Conservation (phyloP, 2,797 vertebrate genomes). For the Hoplostethus atlanticus region DNA sequence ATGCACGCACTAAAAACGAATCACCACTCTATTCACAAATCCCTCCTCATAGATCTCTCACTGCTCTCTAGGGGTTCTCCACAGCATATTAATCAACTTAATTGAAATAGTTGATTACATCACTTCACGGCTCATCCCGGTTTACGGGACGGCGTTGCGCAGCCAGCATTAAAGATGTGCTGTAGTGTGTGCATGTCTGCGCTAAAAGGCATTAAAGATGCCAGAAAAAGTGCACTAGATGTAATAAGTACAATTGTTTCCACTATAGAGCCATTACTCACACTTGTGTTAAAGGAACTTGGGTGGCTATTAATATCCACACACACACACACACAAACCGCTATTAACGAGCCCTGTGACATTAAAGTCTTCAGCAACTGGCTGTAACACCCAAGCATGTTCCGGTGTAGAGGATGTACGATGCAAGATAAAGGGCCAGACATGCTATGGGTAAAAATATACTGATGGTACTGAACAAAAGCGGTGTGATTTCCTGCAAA, state of each 20-base stretch:
- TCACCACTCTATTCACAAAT: slow-evolving; percentile 74
- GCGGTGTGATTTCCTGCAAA: too few relatives aligned
- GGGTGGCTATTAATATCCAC: slow-evolving; percentile 14
- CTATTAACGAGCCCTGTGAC: slow-evolving; percentile 3
- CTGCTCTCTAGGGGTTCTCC: slow-evolving; percentile 70
- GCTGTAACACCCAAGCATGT: neutral
- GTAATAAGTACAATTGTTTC: slow-evolving; percentile 45
- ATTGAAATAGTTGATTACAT: slow-evolving; percentile 83
- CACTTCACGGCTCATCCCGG: slow-evolving; percentile 70
- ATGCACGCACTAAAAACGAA: slow-evolving; percentile 54
- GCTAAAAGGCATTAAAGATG: slow-evolving; percentile 40
- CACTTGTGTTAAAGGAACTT: slow-evolving; percentile 22
- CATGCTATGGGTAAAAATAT: too few relatives aligned
- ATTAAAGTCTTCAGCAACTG: neutral
- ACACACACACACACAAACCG: neutral
- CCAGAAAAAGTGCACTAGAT: slow-evolving; percentile 40
- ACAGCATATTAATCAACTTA: slow-evolving; percentile 78
- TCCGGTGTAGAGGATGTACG: neutral
- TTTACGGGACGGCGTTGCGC: slow-evolving; percentile 61
- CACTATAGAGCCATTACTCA: slow-evolving; percentile 46
- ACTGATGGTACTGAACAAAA: too few relatives aligned
- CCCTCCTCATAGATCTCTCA: slow-evolving; percentile 71
- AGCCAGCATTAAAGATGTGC: slow-evolving; percentile 62
- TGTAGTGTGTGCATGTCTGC: slow-evolving; percentile 20
- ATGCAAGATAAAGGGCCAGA: neutral